Conservation (phyloP, 2,113 vertebrate species). For the Cottus gobio region DNA sequence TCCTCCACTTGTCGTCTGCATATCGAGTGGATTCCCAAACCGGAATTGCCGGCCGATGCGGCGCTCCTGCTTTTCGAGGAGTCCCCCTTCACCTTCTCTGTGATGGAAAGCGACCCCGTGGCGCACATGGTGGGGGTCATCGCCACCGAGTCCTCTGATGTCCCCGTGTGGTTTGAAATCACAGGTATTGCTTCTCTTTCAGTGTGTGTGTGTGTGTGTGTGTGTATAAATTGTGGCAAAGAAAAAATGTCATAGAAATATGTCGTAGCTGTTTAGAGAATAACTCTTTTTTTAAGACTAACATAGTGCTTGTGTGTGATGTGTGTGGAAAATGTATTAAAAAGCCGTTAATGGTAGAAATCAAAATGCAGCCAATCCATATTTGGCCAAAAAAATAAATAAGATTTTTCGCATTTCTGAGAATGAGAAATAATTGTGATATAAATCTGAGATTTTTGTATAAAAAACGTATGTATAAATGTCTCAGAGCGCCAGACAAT, state of each 20-base stretch:
- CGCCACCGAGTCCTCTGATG: conserved; percentile 88
- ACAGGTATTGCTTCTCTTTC: conserved; percentile 83
- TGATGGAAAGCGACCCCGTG: conserved; percentile 98
- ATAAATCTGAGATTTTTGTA: neutral
- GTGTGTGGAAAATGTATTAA: neutral
- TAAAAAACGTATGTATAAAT: neutral
- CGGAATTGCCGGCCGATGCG: conserved; percentile 75
- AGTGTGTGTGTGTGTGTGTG: neutral
- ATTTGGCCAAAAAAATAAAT: neutral
- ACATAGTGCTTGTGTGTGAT: conserved; percentile 26
- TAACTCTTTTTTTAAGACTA: conserved; percentile 13
- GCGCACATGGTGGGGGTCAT: conserved; percentile 98
- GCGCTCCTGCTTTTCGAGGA: conserved; percentile 92
- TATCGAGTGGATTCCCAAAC: conserved; percentile 96
- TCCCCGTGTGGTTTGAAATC: conserved; percentile 96
- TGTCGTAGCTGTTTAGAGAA: no score
- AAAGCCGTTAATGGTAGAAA: neutral
- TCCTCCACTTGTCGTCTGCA: conserved; percentile 93
- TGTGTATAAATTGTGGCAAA: no score
- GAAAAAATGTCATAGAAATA: neutral
- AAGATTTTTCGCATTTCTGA: neutral
- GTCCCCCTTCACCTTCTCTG: conserved; percentile 90
- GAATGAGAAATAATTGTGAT: neutral
- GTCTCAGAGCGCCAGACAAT: neutral
- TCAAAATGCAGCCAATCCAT: neutral